These are phyloP conservation scores for Autographa gamma DNA, from an alignment of 2,888 invertebrate genomes.

Conservation along the genomic window DNA sequence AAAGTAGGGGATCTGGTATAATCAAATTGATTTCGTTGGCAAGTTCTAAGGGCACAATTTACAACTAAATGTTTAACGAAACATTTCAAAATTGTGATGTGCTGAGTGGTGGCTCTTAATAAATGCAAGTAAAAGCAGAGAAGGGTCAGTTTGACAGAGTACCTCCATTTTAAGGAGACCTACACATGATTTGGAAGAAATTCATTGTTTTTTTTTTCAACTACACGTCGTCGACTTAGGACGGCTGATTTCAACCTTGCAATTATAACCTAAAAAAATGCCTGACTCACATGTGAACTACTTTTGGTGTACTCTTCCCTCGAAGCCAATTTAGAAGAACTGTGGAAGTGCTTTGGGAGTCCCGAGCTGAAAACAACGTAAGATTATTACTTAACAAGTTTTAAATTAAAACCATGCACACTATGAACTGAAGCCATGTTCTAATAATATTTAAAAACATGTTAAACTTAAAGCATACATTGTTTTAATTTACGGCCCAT, in stretches of 20 bases:
- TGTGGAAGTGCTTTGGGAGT: constrained; percentile 94
- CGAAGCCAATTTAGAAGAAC: constrained; percentile 94
- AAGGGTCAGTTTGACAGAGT: constrained; percentile 31
- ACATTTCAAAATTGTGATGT: constrained; percentile 72
- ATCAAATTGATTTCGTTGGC: constrained; percentile 61
- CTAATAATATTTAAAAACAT: background rate
- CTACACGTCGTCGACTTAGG: constrained; percentile 24
- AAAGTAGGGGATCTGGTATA: constrained; percentile 47
- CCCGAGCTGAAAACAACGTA: constrained; percentile 90
- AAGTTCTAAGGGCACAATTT: constrained; percentile 70
- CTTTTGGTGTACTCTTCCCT: constrained; percentile 93
- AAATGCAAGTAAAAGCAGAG: constrained; percentile 65
- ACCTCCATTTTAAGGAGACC: constrained; percentile 13
- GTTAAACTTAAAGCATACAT: background rate
- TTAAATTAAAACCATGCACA: background rate
- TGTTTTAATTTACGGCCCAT: background rate
- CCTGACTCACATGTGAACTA: constrained; percentile 84
- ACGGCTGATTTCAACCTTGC: constrained; percentile 47
- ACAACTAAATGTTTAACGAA: constrained; percentile 68
- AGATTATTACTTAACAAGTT: background rate
- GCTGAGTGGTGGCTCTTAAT: constrained; percentile 71
- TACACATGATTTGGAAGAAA: constrained; percentile 14
- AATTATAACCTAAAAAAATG: constrained; percentile 49
- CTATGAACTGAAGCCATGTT: background rate
- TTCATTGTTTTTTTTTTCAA: constrained; percentile 18